Conservation (phyloP, 2,888 invertebrate genomes). For the Lamproptera curius region DNA sequence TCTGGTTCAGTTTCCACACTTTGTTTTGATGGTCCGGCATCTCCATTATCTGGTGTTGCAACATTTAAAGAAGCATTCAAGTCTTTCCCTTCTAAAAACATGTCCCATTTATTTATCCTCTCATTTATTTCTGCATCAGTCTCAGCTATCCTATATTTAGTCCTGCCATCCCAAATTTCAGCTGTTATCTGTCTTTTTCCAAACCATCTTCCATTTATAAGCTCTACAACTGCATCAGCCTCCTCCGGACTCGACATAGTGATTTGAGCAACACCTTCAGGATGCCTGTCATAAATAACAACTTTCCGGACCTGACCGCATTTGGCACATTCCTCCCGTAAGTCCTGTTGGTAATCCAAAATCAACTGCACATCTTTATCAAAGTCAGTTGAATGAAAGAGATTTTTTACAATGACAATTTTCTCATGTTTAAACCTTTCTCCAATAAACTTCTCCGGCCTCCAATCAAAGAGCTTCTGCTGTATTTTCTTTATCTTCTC, state of each 20-base stretch:
- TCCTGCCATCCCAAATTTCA: conserved; percentile 96
- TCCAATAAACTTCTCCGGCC: conserved; percentile 93
- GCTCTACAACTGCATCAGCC: conserved; percentile 92
- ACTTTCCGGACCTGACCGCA: conserved; percentile 96
- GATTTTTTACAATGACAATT: conserved; percentile 94
- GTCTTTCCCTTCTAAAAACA: conserved; percentile 84
- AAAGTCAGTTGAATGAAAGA: conserved; percentile 93
- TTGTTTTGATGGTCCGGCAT: conserved; percentile 3
- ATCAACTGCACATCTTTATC: conserved; percentile 93
- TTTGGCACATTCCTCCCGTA: conserved; percentile 92
- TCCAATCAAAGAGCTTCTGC: conserved; percentile 97
- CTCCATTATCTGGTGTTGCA: conserved; percentile 14
- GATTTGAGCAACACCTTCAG: conserved; percentile 96
- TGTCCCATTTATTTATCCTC: conserved; percentile 92
- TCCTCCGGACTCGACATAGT: conserved; percentile 93
- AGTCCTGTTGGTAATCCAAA: conserved; percentile 93
- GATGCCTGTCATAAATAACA: conserved; percentile 93
- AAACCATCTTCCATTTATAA: conserved; percentile 94
- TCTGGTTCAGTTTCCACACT: conserved; percentile 13
- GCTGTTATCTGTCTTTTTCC: conserved; percentile 91
- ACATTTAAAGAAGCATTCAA: too few relatives aligned
- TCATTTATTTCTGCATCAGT: conserved; percentile 91
- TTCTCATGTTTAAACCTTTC: conserved; percentile 93
- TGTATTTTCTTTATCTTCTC: conserved; percentile 95
- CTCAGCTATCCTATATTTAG: conserved; percentile 94